These are phyloP conservation scores for Homarus americanus DNA, from an alignment of 1,140 invertebrate genomes.

Conservation along the genomic window DNA sequence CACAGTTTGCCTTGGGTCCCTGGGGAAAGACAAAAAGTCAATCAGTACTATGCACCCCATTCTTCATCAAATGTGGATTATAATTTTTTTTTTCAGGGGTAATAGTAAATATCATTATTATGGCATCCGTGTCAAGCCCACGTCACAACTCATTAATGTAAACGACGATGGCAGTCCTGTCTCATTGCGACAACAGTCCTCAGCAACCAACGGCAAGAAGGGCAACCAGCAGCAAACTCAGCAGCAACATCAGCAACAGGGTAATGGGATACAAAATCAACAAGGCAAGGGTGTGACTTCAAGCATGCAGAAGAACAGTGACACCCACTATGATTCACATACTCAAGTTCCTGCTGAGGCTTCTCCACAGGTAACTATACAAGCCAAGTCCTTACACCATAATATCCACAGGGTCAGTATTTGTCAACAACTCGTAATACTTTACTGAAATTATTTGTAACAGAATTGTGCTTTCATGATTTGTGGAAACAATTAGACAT, in stretches of 20 bases:
- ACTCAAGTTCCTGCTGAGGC: constrained; percentile 74
- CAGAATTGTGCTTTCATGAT: too few species aligned
- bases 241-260: constrained; percentile 5
- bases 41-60: neutral
- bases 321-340: constrained; percentile 76
- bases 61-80: neutral
- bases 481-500: too few species aligned
- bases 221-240: constrained; percentile 1
- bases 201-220: constrained; percentile 75
- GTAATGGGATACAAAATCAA: constrained; percentile 76
- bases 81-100: constrained; percentile 83
- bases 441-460: too few species aligned
- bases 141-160: constrained; percentile 86
- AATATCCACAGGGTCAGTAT: too few species aligned
- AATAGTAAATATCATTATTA: constrained; percentile 99
- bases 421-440: too few species aligned
- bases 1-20: neutral
- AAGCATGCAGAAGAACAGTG: constrained; percentile 67
- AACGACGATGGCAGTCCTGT: constrained; percentile 80
- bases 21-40: neutral
- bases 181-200: constrained; percentile 78
- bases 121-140: constrained; percentile 97
- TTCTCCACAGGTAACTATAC: constrained; percentile 73
- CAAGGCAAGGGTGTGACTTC: constrained; percentile 36
- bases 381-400: neutral